Percentiles rank a stretch among this genome's conserved stretches.
These are phyloP conservation scores for Dipodomys spectabilis DNA, from an alignment of 2,113 vertebrate genomes.

Conservation along the genomic window DNA sequence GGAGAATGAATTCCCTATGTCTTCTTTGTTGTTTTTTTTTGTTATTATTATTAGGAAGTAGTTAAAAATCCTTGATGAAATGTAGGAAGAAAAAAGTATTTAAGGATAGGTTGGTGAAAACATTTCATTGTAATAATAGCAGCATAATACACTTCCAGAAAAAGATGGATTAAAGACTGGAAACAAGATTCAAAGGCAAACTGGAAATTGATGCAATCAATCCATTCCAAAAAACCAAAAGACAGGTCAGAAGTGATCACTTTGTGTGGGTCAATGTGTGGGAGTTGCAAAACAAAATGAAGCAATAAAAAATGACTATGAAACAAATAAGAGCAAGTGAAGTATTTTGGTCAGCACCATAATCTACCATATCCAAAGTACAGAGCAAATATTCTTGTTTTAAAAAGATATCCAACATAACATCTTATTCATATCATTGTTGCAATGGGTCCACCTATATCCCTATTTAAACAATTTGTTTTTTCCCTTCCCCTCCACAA, in stretches of 20 bases:
- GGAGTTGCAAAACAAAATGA: background rate
- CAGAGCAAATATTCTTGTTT: background rate
- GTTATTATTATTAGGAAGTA: background rate
- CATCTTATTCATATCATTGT: too few relatives aligned
- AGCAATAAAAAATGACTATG: background rate
- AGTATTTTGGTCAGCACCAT: fast-evolving
- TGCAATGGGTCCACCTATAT: too few relatives aligned
- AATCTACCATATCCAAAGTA: background rate
- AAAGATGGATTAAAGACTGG: background rate
- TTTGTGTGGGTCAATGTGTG: background rate
- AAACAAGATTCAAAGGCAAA: background rate
- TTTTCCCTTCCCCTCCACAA: too few relatives aligned
- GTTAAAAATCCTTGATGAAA: background rate
- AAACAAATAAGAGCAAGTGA: background rate
- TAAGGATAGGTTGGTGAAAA: background rate
- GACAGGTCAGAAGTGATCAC: background rate
- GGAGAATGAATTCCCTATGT: background rate
- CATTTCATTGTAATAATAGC: background rate
- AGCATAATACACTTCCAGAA: background rate
- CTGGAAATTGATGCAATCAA: background rate
- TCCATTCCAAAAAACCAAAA: background rate
- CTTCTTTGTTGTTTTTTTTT: background rate
- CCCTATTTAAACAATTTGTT: too few relatives aligned
- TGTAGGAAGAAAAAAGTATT: background rate
- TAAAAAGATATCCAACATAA: too few relatives aligned